These are phyloP conservation scores for Orthosia gothica DNA, from an alignment of 2,888 invertebrate genomes.

Conservation along the genomic window DNA sequence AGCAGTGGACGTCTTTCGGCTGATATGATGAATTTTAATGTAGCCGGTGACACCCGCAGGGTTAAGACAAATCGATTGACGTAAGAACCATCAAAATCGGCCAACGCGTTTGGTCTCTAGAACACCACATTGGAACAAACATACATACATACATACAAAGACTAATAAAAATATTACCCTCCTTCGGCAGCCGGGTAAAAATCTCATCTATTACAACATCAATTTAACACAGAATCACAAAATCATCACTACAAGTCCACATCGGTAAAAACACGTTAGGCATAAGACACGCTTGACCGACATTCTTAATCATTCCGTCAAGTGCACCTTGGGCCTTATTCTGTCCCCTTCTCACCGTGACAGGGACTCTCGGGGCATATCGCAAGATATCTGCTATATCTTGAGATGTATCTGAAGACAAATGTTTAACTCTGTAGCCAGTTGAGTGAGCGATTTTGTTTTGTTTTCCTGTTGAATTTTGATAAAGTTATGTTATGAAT, in stretches of 20 bases:
- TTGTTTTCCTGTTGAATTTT: constrained; percentile 25
- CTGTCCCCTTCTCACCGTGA: constrained; percentile 58
- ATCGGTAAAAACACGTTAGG: constrained; percentile 24
- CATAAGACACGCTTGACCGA: constrained; percentile 41
- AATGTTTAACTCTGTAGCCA: constrained; percentile 26
- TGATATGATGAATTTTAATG: too few species aligned
- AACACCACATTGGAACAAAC: too few species aligned
- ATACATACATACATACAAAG: too few species aligned
- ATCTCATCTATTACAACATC: not conserved
- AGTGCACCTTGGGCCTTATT: constrained; percentile 49
- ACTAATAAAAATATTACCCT: too few species aligned
- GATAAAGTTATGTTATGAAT: not conserved
- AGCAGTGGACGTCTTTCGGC: too few species aligned
- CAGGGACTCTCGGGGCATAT: constrained; percentile 49
- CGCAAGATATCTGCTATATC: constrained; percentile 43
- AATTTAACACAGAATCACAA: constrained; percentile 1
- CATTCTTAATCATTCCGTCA: constrained; percentile 64
- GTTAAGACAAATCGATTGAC: too few species aligned
- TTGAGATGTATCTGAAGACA: constrained; percentile 14
- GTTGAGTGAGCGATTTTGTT: constrained; percentile 32
- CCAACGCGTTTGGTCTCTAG: too few species aligned
- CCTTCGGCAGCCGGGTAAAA: too few species aligned
- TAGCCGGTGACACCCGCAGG: too few species aligned
- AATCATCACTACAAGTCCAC: not conserved
- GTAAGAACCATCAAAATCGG: too few species aligned